These are phyloP conservation scores for Neolamprologus brichardi DNA, from an alignment of 2,113 vertebrate species.

Conservation along the genomic window DNA sequence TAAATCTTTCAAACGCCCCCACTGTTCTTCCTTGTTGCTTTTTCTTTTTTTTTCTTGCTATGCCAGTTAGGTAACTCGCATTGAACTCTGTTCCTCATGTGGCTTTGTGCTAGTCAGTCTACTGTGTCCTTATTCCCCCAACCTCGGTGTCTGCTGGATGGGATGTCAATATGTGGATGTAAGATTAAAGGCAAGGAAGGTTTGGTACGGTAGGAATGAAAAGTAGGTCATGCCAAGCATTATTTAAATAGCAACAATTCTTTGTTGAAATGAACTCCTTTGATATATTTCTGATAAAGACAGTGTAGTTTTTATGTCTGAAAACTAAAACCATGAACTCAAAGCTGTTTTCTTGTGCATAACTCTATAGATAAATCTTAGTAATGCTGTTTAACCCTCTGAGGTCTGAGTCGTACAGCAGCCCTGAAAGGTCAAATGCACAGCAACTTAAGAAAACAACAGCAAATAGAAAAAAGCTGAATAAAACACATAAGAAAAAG, in stretches of 20 bases:
- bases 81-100: slow-evolving; percentile 14
- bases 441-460: not conserved
- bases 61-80: not conserved
- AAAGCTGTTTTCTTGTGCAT: not conserved
- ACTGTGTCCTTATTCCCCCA: slow-evolving; percentile 5
- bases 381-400: not conserved
- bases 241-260: not conserved
- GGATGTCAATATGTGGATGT: slow-evolving; percentile 7
- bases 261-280: not conserved
- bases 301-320: not conserved
- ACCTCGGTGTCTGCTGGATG: slow-evolving; percentile 14
- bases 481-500: not conserved
- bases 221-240: not conserved
- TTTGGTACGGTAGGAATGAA: not conserved
- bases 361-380: not conserved
- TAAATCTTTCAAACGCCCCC: slow-evolving; percentile 52
- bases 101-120: slow-evolving; percentile 34
- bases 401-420: not conserved
- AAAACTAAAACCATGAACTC: not conserved
- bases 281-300: not conserved
- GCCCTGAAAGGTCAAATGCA: not conserved
- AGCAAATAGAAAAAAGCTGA: not conserved
- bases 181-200: not conserved
- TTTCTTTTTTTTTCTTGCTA: not conserved
- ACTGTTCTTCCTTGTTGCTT: slow-evolving; percentile 3